Evolutionary conservation across 2,888 invertebrate genomes (phyloP).

Genomic region (Biston stratarius): DNA sequence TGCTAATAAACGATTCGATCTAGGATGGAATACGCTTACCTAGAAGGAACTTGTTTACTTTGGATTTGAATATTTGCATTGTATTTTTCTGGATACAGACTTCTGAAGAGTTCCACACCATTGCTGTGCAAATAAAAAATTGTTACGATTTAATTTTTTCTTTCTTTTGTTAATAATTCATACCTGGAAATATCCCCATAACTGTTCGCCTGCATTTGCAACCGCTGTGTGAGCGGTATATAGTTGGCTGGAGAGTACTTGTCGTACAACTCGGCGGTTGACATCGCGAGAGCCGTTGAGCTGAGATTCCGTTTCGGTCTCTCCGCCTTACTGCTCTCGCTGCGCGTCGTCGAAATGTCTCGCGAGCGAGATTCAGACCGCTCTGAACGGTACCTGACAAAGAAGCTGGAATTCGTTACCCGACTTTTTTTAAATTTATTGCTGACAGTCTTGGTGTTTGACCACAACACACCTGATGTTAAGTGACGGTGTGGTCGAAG

Average conservation of each 20-base stretch:
- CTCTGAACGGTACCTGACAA: slow-evolving; percentile 62
- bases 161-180: too few species aligned
- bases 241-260: slow-evolving; percentile 92
- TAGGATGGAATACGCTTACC: too few species aligned
- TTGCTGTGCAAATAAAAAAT: too few species aligned
- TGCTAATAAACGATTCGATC: too few species aligned
- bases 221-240: slow-evolving; percentile 86
- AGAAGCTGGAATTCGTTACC: background rate
- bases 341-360: slow-evolving; percentile 83
- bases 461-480: too few species aligned
- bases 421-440: background rate
- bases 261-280: slow-evolving; percentile 89
- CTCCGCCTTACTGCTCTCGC: slow-evolving; percentile 83
- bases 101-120: too few species aligned
- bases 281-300: slow-evolving; percentile 85
- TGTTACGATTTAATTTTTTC: too few species aligned
- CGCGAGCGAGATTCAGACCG: slow-evolving; percentile 84
- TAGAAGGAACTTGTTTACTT: too few species aligned
- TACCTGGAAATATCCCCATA: slow-evolving; percentile 73
- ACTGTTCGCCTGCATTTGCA: slow-evolving; percentile 67
- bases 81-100: too few species aligned
- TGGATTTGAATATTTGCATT: too few species aligned
- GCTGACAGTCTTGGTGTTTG: background rate
- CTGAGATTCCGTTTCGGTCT: slow-evolving; percentile 74
- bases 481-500: too few species aligned